phyloP scores from a whole-genome alignment of 2,113 vertebrate genomes.

The Accipiter cooperii region DNA sequence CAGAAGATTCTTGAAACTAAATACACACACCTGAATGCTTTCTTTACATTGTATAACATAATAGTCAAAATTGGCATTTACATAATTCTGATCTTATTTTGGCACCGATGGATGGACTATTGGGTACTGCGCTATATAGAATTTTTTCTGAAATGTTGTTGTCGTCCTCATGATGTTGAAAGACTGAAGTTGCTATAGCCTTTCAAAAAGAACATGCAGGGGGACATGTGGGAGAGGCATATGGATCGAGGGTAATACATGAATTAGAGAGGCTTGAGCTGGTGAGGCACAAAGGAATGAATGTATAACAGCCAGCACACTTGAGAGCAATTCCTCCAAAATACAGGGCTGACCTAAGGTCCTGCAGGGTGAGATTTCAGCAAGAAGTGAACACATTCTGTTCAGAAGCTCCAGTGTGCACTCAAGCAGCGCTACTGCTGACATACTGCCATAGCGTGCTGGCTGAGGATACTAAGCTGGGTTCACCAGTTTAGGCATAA shows the following conservation, averaged over 20 bases:
- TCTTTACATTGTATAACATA: not conserved
- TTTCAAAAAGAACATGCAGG: not conserved
- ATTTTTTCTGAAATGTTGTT: not conserved
- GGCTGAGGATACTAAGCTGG: not conserved
- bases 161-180: rapidly evolving
- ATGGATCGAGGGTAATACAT: not conserved
- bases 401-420: not conserved
- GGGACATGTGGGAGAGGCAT: rapidly evolving
- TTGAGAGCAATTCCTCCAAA: not conserved
- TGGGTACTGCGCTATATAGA: not conserved
- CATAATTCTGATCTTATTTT: not conserved
- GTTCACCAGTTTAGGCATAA: not conserved
- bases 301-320: not conserved
- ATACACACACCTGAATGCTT: too few species aligned
- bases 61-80: not conserved
- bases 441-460: not conserved
- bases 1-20: not conserved
- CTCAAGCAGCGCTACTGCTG: not conserved
- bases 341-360: not conserved
- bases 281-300: not conserved
- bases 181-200: not conserved
- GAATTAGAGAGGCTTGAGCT: not conserved
- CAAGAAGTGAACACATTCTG: not conserved
- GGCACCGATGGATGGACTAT: rapidly evolving
- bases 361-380: not conserved